Evolutionary conservation across 2,888 invertebrate species (phyloP).

Genomic region (Dorcus parallelipipedus): DNA sequence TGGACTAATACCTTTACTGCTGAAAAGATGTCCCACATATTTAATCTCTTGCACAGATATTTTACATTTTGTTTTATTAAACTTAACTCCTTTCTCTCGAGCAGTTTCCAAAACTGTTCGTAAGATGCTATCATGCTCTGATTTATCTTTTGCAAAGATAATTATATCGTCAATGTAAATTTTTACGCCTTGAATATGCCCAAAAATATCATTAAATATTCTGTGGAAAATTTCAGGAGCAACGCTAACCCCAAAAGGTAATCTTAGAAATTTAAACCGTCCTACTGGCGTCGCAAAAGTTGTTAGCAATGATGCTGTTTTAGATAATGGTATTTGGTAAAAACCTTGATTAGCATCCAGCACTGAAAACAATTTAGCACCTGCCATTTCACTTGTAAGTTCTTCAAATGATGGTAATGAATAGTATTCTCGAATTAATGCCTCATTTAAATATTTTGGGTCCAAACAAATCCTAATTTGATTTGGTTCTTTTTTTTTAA

Average conservation of each 20-base stretch:
- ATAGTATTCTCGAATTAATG: conserved; percentile 25
- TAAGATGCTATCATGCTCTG: conserved; percentile 1
- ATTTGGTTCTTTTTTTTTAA: conserved; percentile 6
- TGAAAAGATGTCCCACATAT: no score
- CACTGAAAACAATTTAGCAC: conserved; percentile 1
- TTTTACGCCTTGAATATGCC: not conserved
- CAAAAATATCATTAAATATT: not conserved
- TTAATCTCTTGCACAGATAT: no score
- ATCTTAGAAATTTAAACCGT: no score
- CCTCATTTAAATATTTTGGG: conserved; percentile 23
- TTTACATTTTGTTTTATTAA: conserved; percentile 5
- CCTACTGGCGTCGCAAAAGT: no score
- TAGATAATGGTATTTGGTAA: conserved; percentile 5
- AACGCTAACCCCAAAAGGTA: not conserved
- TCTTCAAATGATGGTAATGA: conserved; percentile 25
- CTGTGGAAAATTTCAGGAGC: conserved; percentile 1
- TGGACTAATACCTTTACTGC: no score
- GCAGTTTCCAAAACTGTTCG: not conserved
- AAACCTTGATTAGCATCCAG: conserved; percentile 5
- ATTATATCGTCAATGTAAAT: conserved; percentile 4
- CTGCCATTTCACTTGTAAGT: conserved; percentile 8
- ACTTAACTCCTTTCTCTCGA: not conserved
- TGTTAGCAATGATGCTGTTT: not conserved
- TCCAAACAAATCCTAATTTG: conserved; percentile 24
- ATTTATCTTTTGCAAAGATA: not conserved